Conservation (phyloP, 2,888 invertebrate species). For the Scelioninae gen. 1 region DNA sequence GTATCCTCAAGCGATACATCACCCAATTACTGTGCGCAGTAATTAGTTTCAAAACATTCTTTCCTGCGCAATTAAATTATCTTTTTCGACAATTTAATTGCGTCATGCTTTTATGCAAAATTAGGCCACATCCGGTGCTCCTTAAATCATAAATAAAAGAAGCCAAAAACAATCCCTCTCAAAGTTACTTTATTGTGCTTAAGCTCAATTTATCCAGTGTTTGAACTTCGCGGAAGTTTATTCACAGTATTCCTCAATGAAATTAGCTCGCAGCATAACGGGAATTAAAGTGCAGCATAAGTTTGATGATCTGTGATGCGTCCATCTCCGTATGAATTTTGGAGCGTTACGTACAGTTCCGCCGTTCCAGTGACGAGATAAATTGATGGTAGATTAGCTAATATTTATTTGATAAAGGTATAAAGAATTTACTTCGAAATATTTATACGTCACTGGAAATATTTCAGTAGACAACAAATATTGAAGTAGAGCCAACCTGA, state of each 20-base stretch:
- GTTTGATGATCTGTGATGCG: constrained; percentile 33
- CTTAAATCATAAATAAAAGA: constrained; percentile 28
- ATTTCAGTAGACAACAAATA: too few species aligned
- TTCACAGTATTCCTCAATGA: constrained; percentile 44
- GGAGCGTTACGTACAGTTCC: constrained; percentile 14
- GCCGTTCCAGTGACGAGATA: constrained; percentile 2
- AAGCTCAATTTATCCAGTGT: constrained; percentile 50
- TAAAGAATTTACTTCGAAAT: background rate
- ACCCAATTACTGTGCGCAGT: background rate
- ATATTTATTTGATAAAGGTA: constrained; percentile 19
- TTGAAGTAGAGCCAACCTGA: too few species aligned
- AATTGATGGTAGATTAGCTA: constrained; percentile 17
- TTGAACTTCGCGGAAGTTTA: constrained; percentile 47
- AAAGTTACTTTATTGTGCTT: constrained; percentile 43
- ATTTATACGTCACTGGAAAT: too few species aligned
- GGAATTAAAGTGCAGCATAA: constrained; percentile 42
- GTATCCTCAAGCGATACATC: background rate
- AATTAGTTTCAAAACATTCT: background rate
- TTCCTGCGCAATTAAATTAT: too few species aligned
- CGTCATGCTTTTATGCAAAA: too few species aligned
- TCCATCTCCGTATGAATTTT: constrained; percentile 48
- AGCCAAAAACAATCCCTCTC: constrained; percentile 22
- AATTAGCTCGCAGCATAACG: constrained; percentile 49
- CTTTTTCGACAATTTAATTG: too few species aligned
- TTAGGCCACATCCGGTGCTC: constrained; percentile 23